phyloP scores from a whole-genome alignment of 1,140 invertebrate species.

The Bathynomus jamesi region DNA sequence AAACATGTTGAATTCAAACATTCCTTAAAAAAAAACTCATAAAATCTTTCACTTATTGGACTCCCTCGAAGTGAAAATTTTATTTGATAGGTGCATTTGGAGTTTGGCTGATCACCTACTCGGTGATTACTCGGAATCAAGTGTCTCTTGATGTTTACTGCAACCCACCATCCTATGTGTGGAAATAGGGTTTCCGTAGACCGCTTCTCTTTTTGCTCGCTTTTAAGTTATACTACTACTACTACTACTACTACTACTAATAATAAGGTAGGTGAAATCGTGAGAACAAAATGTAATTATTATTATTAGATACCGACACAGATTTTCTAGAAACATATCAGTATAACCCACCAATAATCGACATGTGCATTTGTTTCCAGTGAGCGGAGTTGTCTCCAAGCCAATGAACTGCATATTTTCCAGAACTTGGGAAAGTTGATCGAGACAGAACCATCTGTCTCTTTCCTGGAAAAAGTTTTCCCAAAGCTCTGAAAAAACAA shows the following conservation, averaged over 20 bases:
- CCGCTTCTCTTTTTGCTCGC: neutral
- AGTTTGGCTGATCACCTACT: neutral
- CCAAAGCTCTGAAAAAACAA: neutral
- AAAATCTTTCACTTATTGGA: neutral
- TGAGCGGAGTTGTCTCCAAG: conserved; percentile 48
- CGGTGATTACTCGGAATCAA: neutral
- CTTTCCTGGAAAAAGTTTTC: conserved; percentile 22
- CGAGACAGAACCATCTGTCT: conserved; percentile 37
- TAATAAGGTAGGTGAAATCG: too few species aligned
- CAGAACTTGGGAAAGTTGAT: conserved; percentile 51
- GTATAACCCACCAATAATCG: conserved; percentile 46
- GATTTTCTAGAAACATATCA: neutral
- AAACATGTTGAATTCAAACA: conserved; percentile 65
- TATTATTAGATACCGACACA: too few species aligned
- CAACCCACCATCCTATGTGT: neutral
- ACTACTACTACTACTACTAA: too few species aligned
- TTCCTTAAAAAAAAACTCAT: conserved; percentile 41
- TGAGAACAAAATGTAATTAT: too few species aligned
- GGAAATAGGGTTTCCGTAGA: neutral
- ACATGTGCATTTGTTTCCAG: conserved; percentile 47
- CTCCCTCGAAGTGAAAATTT: too few species aligned
- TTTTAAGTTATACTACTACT: neutral
- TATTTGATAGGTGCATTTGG: too few species aligned
- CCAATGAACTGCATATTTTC: conserved; percentile 53
- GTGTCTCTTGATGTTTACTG: neutral